Percentiles rank a stretch among this genome's conserved stretches.
phyloP scores from a whole-genome alignment of 1,140 invertebrate species.

The Lucilia cuprina region DNA sequence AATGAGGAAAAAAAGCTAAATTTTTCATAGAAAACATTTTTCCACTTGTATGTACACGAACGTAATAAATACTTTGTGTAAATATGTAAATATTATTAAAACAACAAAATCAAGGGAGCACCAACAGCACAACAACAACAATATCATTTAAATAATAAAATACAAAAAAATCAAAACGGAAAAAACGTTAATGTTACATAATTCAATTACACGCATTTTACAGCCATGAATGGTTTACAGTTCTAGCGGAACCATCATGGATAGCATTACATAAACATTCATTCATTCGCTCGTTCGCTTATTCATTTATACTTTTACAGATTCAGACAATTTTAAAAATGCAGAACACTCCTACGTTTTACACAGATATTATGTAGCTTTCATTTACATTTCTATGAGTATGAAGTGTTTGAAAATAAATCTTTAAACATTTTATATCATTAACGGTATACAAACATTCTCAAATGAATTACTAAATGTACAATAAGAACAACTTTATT shows the following conservation, averaged over 20 bases:
- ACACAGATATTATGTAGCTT: not conserved
- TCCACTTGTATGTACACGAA: not conserved
- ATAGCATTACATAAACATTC: too few relatives aligned
- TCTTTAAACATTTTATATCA: not conserved
- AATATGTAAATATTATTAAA: conserved; percentile 6
- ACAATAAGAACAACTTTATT: too few relatives aligned
- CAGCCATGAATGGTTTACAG: not conserved
- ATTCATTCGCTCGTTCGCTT: too few relatives aligned
- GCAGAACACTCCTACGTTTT: too few relatives aligned
- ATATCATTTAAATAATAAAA: not conserved
- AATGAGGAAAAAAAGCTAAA: not conserved
- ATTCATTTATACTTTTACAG: too few relatives aligned
- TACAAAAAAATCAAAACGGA: not conserved
- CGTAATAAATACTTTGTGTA: not conserved
- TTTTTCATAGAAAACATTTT: not conserved
- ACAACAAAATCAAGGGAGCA: not conserved
- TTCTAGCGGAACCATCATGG: not conserved
- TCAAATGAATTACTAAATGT: too few relatives aligned
- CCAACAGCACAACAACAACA: not conserved
- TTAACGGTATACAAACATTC: too few relatives aligned
- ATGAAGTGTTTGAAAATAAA: not conserved
- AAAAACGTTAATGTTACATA: conserved; percentile 8
- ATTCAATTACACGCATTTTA: conserved; percentile 15
- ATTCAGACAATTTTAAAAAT: too few relatives aligned
- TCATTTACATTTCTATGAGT: not conserved